Evolutionary conservation across 2,888 invertebrate genomes (phyloP), one percentile per base, ranked within the genome.

Genomic region (Euspilapteryx auroguttella): DNA sequence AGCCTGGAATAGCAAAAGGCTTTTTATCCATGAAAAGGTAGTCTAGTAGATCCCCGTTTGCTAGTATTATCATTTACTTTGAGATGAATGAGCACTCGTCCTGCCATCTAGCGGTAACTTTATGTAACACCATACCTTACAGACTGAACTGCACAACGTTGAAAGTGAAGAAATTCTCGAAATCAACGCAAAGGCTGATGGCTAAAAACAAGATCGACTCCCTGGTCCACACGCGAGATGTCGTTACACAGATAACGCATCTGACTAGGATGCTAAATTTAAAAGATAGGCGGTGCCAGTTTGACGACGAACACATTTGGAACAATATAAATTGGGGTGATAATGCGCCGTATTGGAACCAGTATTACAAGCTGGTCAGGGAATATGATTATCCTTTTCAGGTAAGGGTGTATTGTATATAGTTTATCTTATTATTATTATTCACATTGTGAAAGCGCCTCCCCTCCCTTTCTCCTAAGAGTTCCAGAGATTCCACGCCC

Each of bases 341-440:
- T 0, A 59, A 73, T 31, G 73, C 75, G 1, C 75, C 75, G 0
- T 73, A 71, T 36, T 73, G 73, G 73, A 75, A 75, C 34, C 64
- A 73, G 37, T 75, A 66, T 34, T 76, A 69, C 32, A 58, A 49
- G 28, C 36, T 63, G 32, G 51, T 76, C 2, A 55, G 45, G 24
- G 64, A 73, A 29, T 71, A 56, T 30, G 54, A 40, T 6, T 66
- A 64, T 45, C 76, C 76, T 0, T 62, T 59, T 48, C 58, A 66
- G 58, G 77, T 75, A 37, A 46, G 35, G 35, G 12, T 20, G 10
- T 25, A 8, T 5, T 17, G 5, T 6, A 17, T 8, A 17, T 5
- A 8, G 17, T 17, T n/a, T n/a, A n/a, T n/a, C n/a, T 17, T 17
- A 6, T 17, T 17, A 17, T 17, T 5, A 17, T 17, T 17, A 17